Percentiles rank a stretch among this genome's conserved stretches.
phyloP scores from a whole-genome alignment of 1,140 invertebrate species.

The Venturia canescens region DNA sequence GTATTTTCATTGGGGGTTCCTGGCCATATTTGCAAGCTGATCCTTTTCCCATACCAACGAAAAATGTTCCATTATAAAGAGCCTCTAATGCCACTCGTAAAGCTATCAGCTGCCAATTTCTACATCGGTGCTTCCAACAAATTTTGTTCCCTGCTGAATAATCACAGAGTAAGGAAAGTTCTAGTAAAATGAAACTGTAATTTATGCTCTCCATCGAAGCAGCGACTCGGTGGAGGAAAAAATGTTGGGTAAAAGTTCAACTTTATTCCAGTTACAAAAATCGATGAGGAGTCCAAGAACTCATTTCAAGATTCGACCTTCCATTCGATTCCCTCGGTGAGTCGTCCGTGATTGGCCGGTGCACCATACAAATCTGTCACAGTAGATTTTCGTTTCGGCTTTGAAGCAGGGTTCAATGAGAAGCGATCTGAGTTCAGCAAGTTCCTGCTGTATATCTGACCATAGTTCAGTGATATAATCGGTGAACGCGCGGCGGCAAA shows the following conservation, averaged over 20 bases:
- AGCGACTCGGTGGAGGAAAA: not conserved
- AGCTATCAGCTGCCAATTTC: constrained; percentile 2
- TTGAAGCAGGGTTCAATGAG: not conserved
- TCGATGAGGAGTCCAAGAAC: not conserved
- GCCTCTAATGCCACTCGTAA: not conserved
- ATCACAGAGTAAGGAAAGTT: not conserved
- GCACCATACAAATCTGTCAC: too few relatives aligned
- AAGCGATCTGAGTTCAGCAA: not conserved
- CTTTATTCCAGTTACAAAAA: not conserved
- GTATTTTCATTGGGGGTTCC: not conserved
- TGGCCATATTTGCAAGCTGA: not conserved
- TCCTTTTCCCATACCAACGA: not conserved
- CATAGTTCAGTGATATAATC: constrained; percentile 29
- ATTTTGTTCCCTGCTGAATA: not conserved
- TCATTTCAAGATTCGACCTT: too few relatives aligned
- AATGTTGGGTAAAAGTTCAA: not conserved
- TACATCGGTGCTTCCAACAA: not conserved
- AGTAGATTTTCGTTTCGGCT: too few relatives aligned
- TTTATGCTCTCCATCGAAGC: not conserved
- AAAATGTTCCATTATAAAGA: not conserved
- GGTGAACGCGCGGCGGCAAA: constrained; percentile 38
- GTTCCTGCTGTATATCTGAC: not conserved
- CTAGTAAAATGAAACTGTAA: not conserved
- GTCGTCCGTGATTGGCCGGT: too few relatives aligned
- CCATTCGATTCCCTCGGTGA: too few relatives aligned